Percentiles rank a stretch among this genome's conserved stretches.
phyloP scores from a whole-genome alignment of 2,888 invertebrate species.

The Phragmatobia fuliginosa region DNA sequence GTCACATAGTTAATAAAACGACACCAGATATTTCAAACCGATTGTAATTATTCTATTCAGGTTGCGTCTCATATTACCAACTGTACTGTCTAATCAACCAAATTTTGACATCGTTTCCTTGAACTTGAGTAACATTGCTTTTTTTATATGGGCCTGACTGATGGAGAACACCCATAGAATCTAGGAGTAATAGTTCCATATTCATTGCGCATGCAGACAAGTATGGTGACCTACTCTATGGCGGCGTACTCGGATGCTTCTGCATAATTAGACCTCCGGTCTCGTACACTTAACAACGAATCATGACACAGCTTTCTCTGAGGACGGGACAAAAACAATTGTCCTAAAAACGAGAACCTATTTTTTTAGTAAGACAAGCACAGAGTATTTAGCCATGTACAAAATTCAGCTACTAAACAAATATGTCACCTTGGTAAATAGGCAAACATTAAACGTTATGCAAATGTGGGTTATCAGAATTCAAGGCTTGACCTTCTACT shows the following conservation, averaged over 20 bases:
- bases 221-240: no score
- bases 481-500: neutral
- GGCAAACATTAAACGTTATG: neutral
- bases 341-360: neutral
- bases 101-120: neutral
- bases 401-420: neutral
- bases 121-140: neutral
- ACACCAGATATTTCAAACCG: neutral
- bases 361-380: neutral
- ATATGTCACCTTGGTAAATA: neutral
- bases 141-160: no score
- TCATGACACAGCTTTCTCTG: neutral
- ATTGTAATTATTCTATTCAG: neutral
- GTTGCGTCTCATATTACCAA: neutral
- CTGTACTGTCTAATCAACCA: neutral
- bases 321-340: neutral
- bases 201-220: no score
- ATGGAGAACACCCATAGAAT: no score
- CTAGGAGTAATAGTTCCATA: no score
- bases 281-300: no score
- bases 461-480: neutral
- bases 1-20: neutral
- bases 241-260: no score
- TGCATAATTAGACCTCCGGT: no score
- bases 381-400: neutral